Evolutionary conservation across 2,797 vertebrate species (phyloP), one percentile per base, ranked within the genome.

Genomic region (Setipinna tenuifilis): DNA sequence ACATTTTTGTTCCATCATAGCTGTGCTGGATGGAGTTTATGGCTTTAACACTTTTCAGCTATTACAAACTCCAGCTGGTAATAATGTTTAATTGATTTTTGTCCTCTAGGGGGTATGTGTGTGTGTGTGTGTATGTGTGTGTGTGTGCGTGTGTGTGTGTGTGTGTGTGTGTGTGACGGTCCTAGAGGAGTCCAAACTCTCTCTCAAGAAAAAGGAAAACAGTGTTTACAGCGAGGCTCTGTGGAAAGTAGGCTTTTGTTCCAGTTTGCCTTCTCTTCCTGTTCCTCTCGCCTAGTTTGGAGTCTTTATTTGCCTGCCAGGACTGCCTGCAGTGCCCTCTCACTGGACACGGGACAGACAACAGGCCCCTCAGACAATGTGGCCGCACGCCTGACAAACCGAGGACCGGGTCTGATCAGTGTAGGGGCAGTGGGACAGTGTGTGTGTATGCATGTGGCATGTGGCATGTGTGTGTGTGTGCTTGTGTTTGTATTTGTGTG

Each of bases 201-300:
- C 50, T 54, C 50, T 54, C 0, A 54, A 54, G 7, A 54, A 54
- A 54, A 54, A 54, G 50, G 50, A 54, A 54, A 89, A 93, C 91
- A 89, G 86, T 91, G 90, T 59, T 59, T 92, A 95, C 94, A 95
- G 17, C 90, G 92, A 93, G 90, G 89, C 90, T 91, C 93, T 94
- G 92, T 95, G 93, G 94, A 93, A 94, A 95, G 92, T 93, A 91
- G 91, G 92, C 90, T 91, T 93, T 94, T 94, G 93, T 95, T 91
- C 91, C 90, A 93, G n/a, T 25, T 65, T 19, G 21, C 1, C 0
- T 10, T 59, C 0, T 10, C 17, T 84, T 93, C 91, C 92, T n/a
- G n/a, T 41, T 93, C 91, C 90, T 89, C 92, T 87, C 80, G 91
- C 92, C 89, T 90, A 82, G 83, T 91, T 93, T 90, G 84, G 81